phyloP scores from a whole-genome alignment of 2,888 invertebrate genomes.

The Tachina lurida region DNA sequence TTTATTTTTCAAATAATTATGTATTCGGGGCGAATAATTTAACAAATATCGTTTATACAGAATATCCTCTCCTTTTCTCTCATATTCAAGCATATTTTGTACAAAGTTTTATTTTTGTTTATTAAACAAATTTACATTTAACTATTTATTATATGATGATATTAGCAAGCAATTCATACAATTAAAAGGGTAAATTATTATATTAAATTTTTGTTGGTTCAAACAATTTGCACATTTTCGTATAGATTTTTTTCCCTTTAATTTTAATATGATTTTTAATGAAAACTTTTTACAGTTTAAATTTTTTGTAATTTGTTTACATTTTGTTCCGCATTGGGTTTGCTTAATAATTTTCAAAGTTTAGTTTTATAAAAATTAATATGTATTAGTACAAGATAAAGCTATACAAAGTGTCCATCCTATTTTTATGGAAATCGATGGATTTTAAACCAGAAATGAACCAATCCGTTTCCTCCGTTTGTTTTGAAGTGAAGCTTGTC shows the following conservation, averaged over 20 bases:
- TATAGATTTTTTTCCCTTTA: neutral
- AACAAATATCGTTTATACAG: constrained; percentile 44
- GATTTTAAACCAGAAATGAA: too few species aligned
- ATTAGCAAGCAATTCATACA: constrained; percentile 15
- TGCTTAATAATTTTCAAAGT: too few species aligned
- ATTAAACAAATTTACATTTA: constrained; percentile 33
- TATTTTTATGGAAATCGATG: too few species aligned
- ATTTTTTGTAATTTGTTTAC: too few species aligned
- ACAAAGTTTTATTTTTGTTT: constrained; percentile 63
- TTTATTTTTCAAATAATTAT: constrained; percentile 25
- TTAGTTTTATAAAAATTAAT: too few species aligned
- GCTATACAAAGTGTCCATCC: too few species aligned
- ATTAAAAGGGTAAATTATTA: constrained; percentile 21
- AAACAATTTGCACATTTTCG: constrained; percentile 40
- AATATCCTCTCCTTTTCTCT: constrained; percentile 36
- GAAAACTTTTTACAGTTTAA: neutral
- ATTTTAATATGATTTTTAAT: neutral
- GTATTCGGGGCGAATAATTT: constrained; percentile 54
- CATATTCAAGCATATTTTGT: constrained; percentile 71
- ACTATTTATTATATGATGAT: constrained; percentile 9
- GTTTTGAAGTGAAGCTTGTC: too few species aligned
- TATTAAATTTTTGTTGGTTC: constrained; percentile 20
- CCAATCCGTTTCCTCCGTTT: too few species aligned
- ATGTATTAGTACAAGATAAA: too few species aligned
- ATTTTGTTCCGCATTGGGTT: too few species aligned